Conservation (phyloP, 1,140 invertebrate species). For the Magallana gigas region DNA sequence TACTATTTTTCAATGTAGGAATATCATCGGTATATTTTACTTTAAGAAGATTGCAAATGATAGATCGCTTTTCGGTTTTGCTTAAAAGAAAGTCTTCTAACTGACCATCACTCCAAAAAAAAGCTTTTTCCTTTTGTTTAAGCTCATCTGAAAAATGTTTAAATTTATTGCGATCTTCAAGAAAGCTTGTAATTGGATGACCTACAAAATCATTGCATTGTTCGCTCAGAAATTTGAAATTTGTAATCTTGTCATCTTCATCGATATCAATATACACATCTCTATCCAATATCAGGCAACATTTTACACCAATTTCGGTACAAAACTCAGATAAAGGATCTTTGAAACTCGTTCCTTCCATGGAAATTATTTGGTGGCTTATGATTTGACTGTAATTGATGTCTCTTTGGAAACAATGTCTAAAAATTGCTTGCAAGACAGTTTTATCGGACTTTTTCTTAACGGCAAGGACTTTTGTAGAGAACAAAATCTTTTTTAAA, state of each 20-base stretch:
- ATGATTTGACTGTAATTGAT: neutral
- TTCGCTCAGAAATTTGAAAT: neutral
- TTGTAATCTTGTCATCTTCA: neutral
- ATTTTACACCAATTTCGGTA: neutral
- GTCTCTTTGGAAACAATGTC: neutral
- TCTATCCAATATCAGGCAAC: neutral
- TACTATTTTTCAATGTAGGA: no score
- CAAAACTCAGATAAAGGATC: neutral
- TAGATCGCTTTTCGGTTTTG: neutral
- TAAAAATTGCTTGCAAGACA: neutral
- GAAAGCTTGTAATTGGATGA: neutral
- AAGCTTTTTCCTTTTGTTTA: neutral
- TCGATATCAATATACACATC: neutral
- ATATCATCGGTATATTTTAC: neutral
- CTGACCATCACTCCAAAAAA: neutral
- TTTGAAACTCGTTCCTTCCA: neutral
- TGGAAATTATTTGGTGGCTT: neutral
- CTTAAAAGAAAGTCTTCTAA: neutral
- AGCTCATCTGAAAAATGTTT: neutral
- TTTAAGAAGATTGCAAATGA: neutral
- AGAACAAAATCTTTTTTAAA: neutral
- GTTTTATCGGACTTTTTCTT: neutral
- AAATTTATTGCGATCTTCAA: neutral
- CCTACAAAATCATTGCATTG: neutral
- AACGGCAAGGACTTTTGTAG: neutral